phyloP scores from a whole-genome alignment of 2,888 invertebrate species.

The Ryuthela nishihirai region DNA sequence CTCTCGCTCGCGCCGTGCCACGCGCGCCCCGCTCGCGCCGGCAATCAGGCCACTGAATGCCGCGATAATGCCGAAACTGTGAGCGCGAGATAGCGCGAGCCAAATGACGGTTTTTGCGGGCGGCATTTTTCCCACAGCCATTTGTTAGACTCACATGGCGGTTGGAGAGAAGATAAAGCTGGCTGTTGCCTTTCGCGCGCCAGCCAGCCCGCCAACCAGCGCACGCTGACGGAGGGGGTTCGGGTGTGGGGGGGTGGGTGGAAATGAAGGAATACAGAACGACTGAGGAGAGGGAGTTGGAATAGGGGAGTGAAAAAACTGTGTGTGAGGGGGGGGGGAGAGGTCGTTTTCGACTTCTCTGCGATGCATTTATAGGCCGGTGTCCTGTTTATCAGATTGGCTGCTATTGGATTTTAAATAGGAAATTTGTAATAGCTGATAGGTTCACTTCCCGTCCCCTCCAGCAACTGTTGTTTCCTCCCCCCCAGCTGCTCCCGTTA shows the following conservation, averaged over 20 bases:
- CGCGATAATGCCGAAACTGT: constrained; percentile 2
- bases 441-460: too few relatives aligned
- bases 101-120: constrained; percentile 4
- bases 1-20: too few relatives aligned
- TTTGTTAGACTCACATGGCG: neutral
- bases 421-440: neutral
- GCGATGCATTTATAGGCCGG: neutral
- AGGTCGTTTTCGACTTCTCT: neutral
- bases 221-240: too few relatives aligned
- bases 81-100: constrained; percentile 1
- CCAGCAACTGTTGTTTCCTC: too few relatives aligned
- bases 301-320: neutral
- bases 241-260: too few relatives aligned
- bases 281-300: neutral
- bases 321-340: neutral
- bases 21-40: neutral
- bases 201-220: too few relatives aligned
- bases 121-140: constrained; percentile 2
- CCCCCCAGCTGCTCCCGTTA: too few relatives aligned
- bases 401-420: neutral
- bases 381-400: neutral
- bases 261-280: too few relatives aligned
- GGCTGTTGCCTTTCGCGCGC: too few relatives aligned
- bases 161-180: constrained; percentile 4
- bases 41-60: constrained; percentile 1